phyloP scores from a whole-genome alignment of 2,113 vertebrate genomes.

The Dipodomys spectabilis region DNA sequence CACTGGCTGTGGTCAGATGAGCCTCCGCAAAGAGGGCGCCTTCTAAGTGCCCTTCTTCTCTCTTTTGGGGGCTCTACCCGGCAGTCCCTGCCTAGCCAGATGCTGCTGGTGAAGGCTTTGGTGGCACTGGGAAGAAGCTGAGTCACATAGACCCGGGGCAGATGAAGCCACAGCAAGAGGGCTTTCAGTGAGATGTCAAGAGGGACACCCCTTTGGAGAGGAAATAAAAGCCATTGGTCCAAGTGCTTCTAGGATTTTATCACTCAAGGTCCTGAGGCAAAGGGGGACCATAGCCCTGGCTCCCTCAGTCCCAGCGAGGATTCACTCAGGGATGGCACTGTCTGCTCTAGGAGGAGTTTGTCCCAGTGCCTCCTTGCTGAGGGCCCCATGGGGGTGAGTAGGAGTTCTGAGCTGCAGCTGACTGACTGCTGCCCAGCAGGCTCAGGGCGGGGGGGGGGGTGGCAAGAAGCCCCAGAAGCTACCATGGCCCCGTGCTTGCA shows the following conservation, averaged over 20 bases:
- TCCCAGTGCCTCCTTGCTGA: neutral
- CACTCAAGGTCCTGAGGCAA: neutral
- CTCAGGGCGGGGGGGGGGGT: neutral
- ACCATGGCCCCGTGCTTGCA: constrained; percentile 49
- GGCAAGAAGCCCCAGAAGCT: constrained; percentile 62
- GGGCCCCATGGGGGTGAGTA: constrained; percentile 39
- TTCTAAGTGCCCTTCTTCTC: neutral
- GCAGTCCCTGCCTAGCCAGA: neutral
- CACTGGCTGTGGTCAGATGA: neutral
- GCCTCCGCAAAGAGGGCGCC: neutral
- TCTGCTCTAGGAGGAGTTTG: constrained; percentile 16
- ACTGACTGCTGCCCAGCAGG: constrained; percentile 18
- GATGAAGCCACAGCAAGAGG: constrained; percentile 61
- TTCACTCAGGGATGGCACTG: neutral
- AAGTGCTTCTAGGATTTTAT: neutral
- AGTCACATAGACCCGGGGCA: constrained; percentile 63
- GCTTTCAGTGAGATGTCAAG: constrained; percentile 58
- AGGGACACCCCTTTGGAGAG: constrained; percentile 30
- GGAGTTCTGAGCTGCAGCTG: constrained; percentile 53
- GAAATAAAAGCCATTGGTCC: neutral
- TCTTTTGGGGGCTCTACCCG: neutral
- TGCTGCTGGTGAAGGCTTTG: constrained; percentile 51
- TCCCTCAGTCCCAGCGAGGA: neutral
- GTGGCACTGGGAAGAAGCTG: constrained; percentile 58
- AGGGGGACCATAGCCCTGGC: neutral